Base-by-base conservation (phyloP, 2,797 vertebrate genomes). In the Karalla daura region DNA sequence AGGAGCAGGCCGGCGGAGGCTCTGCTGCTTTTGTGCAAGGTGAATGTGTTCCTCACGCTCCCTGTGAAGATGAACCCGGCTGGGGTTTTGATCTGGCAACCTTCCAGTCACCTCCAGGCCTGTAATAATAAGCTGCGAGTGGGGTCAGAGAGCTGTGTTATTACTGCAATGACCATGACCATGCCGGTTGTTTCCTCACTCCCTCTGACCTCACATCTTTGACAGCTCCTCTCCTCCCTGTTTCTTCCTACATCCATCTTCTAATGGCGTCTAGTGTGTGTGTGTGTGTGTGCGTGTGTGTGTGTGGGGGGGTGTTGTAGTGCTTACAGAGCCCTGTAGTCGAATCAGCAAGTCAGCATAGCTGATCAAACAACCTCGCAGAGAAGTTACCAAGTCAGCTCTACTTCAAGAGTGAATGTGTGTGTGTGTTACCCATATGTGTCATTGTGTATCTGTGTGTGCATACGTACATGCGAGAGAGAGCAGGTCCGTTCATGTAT, bases 401-500 rank as follows among this genome's bases (percentile, higher is more conserved):
- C n/a, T 59, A 46, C 23, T 12, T 5, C 18, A 64, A 39, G 21
- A 9, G 41, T 5, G 28, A 3, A 28, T 20, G n/a, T 51, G 54
- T 52, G 55, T 43, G 11, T 49, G 30, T 47, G 41, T 44, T 10
- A 7, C 54, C 35, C 36, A 18, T 28, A 7, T 63, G 45, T 33
- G 20, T 8, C n/a, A 63, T 14, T 44, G 24, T 52, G 40, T 24
- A 5, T 9, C 28, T 46, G 59, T 44, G 54, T 30, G 23, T 23
- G 35, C 40, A 27, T 78, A 61, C 21, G 37, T 65, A 62, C 68
- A 59, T 63, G 62, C 53, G 50, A 43, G 33, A 32, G n/a, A 52
- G 50, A 63, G 58, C 80, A 81, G 43, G 78, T 79, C 78, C 82
- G 71, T 72, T 79, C 74, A 72, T 70, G 81, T 75, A 85, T 85